Evolutionary conservation across 1,140 invertebrate genomes (phyloP), one percentile per base, ranked within the genome.

Genomic region (Drusus annulatus): DNA sequence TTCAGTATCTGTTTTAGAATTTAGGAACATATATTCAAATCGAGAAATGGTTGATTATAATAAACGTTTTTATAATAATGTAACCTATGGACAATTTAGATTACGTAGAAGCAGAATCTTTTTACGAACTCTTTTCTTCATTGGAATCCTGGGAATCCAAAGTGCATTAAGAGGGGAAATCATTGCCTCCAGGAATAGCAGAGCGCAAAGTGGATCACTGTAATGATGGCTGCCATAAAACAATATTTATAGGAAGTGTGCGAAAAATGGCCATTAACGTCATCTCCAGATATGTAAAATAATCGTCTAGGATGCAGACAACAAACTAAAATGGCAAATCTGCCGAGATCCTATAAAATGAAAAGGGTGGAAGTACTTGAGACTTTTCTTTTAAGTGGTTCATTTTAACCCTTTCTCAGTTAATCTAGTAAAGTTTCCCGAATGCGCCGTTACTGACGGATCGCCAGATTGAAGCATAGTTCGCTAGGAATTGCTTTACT

Each of bases 171-270:
- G 36, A 45, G 36, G 8, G 36, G 10, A 45, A 45, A 45, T 45
- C 36, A 13, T 45, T 45, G 36, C 36, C 36, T 13, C 36, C 36
- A 13, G 36, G 36, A 45, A 36, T 17, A 10, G 68, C 68, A 16
- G 36, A 25, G 68, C 45, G 68, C 62, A 71, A 71, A 52, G 25
- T 52, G 68, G 68, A 71, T 71, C 19, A 71, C 8, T 7, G 45
- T 71, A 71, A 71, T 71, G 68, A 71, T 71, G 68, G 45, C 68
- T 71, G 17, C 68, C 21, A 71, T 71, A 71, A 71, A 71, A 71
- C 50, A 71, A 71, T 51, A 71, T 71, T 71, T 71, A 71, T 71
- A 71, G 68, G 68, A 71, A 71, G 68, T 71, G 68, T 71, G 68
- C 68, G 45, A 71, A 51, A 71, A 71, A 71, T 71, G 45, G 45